Evolutionary conservation across 1,140 invertebrate genomes (phyloP).

Genomic region (Drosophila triauraria): DNA sequence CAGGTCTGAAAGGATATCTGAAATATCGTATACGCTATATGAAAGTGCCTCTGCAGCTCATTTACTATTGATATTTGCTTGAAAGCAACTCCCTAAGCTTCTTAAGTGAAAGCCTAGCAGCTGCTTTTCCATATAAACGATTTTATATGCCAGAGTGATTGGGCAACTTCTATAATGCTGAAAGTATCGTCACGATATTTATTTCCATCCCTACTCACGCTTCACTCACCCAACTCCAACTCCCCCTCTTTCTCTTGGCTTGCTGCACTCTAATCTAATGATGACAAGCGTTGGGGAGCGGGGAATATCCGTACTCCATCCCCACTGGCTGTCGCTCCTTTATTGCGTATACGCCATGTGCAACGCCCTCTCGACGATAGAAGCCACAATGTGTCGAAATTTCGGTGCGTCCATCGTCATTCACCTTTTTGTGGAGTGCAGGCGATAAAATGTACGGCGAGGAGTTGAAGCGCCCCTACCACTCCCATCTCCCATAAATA

Average conservation of each 20-base stretch:
- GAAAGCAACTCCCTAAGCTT: too few relatives aligned
- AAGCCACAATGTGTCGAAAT: slow-evolving; percentile 59
- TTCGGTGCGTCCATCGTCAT: slow-evolving; percentile 46
- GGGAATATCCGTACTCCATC: slow-evolving; percentile 5
- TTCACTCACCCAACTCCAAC: neutral
- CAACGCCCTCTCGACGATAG: slow-evolving; percentile 12
- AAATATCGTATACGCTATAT: neutral
- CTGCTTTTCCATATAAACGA: neutral
- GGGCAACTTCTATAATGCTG: accelerated
- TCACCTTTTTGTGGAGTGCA: slow-evolving; percentile 39
- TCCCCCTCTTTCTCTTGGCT: slow-evolving; percentile 19
- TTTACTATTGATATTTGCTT: too few relatives aligned
- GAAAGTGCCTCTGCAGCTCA: too few relatives aligned
- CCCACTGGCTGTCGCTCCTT: slow-evolving; percentile 27
- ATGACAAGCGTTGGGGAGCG: slow-evolving; percentile 65
- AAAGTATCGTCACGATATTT: neutral
- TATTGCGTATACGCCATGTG: slow-evolving; percentile 70
- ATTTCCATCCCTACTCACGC: neutral
- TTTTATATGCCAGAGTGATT: neutral
- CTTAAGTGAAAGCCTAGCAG: too few relatives aligned
- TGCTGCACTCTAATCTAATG: slow-evolving; percentile 77
- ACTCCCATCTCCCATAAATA: neutral
- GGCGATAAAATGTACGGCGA: slow-evolving; percentile 43
- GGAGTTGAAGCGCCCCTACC: neutral
- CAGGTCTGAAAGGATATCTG: neutral